A percentile compares a stretch with the other conserved stretches of the same genome.
phyloP scores from a whole-genome alignment of 2,797 vertebrate genomes.

The Orientallactaga sibirica region DNA sequence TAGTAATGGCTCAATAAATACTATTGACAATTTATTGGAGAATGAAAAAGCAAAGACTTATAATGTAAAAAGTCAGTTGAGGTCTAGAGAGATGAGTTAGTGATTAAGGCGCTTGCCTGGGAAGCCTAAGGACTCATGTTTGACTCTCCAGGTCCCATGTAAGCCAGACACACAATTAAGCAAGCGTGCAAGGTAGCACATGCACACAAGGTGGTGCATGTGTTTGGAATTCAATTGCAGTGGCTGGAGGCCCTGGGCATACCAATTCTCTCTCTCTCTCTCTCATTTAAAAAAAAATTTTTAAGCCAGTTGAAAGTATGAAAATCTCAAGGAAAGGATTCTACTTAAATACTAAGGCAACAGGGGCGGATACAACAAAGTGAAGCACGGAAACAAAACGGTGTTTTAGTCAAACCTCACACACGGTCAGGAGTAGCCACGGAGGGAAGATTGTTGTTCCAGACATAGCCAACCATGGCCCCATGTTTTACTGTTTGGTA shows the following conservation, averaged over 20 bases:
- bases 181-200: too few species aligned
- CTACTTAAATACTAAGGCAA: constrained; percentile 30
- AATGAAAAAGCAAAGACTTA: constrained; percentile 13
- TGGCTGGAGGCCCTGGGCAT: too few species aligned
- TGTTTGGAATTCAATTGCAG: too few species aligned
- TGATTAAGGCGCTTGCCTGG: too few species aligned
- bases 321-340: constrained; percentile 46
- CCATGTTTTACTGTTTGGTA: neutral
- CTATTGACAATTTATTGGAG: neutral
- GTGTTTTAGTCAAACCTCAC: neutral
- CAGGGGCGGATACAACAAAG: neutral
- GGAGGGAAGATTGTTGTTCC: neutral
- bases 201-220: too few species aligned
- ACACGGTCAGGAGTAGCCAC: neutral
- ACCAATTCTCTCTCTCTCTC: too few species aligned
- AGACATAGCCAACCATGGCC: neutral
- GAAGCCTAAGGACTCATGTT: too few species aligned
- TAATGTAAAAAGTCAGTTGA: neutral
- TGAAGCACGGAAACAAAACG: neutral
- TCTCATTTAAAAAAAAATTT: too few species aligned
- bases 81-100: too few species aligned
- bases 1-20: constrained; percentile 20
- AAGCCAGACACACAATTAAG: too few species aligned
- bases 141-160: too few species aligned
- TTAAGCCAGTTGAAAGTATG: neutral